A percentile compares a stretch with the other conserved stretches of the same genome.
phyloP scores from a whole-genome alignment of 2,113 vertebrate genomes.

The Scolopax mira region DNA sequence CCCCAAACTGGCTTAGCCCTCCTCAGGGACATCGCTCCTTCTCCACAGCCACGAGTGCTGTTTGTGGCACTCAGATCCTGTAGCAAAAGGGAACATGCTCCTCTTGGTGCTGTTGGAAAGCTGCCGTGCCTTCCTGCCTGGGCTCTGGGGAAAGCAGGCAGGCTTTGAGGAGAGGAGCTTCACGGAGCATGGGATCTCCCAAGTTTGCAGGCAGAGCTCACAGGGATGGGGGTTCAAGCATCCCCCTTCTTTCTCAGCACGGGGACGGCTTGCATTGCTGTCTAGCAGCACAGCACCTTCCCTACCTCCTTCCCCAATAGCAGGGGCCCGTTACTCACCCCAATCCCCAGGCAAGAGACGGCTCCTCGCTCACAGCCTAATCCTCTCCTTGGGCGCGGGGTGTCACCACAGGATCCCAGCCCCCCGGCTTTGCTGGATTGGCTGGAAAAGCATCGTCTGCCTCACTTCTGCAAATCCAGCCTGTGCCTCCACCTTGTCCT shows the following conservation, averaged over 20 bases:
- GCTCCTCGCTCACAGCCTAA: conserved; percentile 4
- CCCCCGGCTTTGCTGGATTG: conserved; percentile 67
- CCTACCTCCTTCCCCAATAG: background rate
- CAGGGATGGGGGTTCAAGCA: fast-evolving
- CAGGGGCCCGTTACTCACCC: conserved; percentile 27
- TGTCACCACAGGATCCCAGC: conserved; percentile 48
- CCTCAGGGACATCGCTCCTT: fast-evolving
- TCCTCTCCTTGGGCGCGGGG: background rate
- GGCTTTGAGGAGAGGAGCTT: background rate
- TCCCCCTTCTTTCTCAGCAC: background rate
- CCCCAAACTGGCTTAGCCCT: background rate
- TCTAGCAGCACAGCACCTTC: background rate
- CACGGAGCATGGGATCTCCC: background rate
- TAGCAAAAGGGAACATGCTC: background rate
- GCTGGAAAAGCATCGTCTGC: conserved; percentile 72
- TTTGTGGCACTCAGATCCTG: background rate
- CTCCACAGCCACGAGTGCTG: background rate
- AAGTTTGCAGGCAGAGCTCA: background rate
- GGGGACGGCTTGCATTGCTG: background rate
- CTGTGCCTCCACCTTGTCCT: conserved; percentile 75
- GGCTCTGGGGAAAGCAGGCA: background rate
- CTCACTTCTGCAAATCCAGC: conserved; percentile 77
- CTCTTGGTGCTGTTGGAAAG: background rate
- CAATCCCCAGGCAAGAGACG: background rate
- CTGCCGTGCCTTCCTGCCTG: background rate